Percentiles rank a stretch among this genome's conserved stretches.
These are phyloP conservation scores for Pipra filicauda DNA, from an alignment of 2,113 vertebrate genomes.

Conservation along the genomic window DNA sequence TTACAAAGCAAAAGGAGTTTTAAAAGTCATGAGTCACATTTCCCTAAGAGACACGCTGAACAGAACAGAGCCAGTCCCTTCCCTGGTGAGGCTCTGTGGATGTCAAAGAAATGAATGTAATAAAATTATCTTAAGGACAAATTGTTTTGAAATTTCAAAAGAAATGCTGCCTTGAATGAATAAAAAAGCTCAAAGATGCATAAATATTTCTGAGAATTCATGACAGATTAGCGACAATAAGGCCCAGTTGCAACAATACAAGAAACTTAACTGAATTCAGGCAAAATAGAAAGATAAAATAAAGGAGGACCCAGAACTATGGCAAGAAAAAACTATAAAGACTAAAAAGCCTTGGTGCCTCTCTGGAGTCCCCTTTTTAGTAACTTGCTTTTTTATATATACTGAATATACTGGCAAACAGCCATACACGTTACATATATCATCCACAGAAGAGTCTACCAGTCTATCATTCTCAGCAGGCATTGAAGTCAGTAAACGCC, in stretches of 20 bases:
- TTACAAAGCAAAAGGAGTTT: neutral
- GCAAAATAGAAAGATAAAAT: neutral
- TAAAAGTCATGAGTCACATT: neutral
- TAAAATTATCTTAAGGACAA: neutral
- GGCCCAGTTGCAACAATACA: neutral
- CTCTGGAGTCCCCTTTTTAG: neutral
- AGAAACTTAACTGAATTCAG: neutral
- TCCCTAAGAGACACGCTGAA: neutral
- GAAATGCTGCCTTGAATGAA: neutral
- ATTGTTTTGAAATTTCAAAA: neutral
- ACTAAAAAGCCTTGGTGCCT: neutral
- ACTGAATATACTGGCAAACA: neutral
- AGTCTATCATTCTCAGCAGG: neutral
- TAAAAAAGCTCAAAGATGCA: neutral
- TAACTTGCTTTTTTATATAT: neutral
- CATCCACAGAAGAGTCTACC: neutral
- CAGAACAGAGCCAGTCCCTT: neutral
- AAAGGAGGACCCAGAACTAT: neutral
- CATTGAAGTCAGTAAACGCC: neutral
- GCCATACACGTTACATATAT: neutral
- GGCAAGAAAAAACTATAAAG: neutral
- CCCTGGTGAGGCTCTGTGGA: neutral
- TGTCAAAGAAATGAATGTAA: neutral
- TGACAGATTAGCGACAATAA: neutral
- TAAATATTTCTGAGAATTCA: neutral